These are phyloP conservation scores for Pentalonia nigronervosa DNA, from an alignment of 1,140 invertebrate species.

Conservation along the genomic window DNA sequence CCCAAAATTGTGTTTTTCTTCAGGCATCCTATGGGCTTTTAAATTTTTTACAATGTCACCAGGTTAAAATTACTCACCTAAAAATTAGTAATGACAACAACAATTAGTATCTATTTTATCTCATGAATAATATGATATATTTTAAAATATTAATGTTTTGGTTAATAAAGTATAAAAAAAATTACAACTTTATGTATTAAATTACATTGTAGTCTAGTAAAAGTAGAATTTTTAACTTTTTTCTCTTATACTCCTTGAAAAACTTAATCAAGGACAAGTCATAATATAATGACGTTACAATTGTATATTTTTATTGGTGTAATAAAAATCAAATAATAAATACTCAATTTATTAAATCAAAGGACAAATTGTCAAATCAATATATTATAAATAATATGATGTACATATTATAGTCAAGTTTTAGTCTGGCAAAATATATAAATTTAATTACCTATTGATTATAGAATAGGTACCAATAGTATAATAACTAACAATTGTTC, in stretches of 20 bases:
- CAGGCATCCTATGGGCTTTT: too few relatives aligned
- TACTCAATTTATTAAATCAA: not conserved
- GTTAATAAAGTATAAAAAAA: not conserved
- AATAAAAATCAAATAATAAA: not conserved
- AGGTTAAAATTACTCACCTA: too few relatives aligned
- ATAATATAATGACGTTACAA: not conserved
- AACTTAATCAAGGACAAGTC: not conserved
- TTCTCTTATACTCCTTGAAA: not conserved
- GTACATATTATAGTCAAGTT: not conserved
- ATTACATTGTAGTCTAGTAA: not conserved
- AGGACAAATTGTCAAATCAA: not conserved
- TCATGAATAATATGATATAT: too few relatives aligned
- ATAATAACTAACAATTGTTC: not conserved
- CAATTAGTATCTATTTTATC: too few relatives aligned
- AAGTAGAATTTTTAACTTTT: slow-evolving; percentile 1
- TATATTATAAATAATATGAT: not conserved
- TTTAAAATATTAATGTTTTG: not conserved
- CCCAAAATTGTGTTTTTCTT: too few relatives aligned
- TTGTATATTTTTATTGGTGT: not conserved
- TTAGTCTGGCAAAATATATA: not conserved
- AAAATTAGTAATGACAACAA: too few relatives aligned
- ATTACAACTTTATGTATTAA: not conserved
- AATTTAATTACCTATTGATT: not conserved
- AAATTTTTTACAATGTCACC: too few relatives aligned
- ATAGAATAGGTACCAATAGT: not conserved